Conservation (phyloP, 2,797 vertebrate genomes). For the Peromyscus melanophrys region DNA sequence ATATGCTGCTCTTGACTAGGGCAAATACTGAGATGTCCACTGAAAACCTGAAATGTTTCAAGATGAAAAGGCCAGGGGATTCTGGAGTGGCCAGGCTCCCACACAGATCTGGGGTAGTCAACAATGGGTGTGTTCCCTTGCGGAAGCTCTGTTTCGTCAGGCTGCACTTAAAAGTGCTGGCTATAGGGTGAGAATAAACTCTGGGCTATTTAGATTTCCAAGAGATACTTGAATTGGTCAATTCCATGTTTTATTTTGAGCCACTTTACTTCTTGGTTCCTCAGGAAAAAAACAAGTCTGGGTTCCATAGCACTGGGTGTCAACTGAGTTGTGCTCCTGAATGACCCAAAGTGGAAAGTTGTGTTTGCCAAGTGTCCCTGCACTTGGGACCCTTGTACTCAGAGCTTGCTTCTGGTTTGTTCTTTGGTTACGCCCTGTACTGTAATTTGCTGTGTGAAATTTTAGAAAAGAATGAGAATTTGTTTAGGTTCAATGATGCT, state of each 20-base stretch:
- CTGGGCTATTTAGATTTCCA: background rate
- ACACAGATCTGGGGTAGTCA: fast-evolving
- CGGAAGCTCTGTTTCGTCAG: background rate
- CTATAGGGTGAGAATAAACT: background rate
- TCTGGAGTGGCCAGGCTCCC: background rate
- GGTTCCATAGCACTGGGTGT: background rate
- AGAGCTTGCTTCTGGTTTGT: background rate
- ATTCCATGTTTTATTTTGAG: background rate
- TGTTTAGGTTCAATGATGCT: background rate
- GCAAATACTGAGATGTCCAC: background rate
- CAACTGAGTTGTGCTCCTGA: background rate
- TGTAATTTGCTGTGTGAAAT: slow-evolving; percentile 40
- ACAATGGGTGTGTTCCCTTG: background rate
- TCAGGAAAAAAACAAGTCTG: background rate
- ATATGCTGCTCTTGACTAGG: background rate
- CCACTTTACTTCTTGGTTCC: background rate
- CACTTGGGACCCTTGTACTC: background rate
- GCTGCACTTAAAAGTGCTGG: background rate
- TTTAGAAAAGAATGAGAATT: slow-evolving; percentile 2
- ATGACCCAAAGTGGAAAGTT: background rate
- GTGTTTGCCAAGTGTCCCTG: background rate
- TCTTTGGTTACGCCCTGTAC: background rate
- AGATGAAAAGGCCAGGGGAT: background rate
- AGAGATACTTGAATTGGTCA: background rate
- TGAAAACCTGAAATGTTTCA: background rate